Conservation (phyloP, 1,140 invertebrate genomes). For the Saccostrea echinata region DNA sequence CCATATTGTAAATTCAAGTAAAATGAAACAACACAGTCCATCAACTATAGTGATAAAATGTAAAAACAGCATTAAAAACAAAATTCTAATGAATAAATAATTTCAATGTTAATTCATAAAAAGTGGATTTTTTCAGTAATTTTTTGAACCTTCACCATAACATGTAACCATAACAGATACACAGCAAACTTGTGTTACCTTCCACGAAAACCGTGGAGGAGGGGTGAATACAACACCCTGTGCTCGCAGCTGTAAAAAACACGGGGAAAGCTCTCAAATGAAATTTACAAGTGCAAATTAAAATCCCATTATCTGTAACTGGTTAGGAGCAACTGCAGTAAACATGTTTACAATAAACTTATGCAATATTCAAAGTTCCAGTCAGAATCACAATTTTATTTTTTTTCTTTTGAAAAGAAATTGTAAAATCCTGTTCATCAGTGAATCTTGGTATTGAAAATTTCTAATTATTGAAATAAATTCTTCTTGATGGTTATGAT, state of each 20-base stretch:
- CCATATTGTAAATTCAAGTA: no score
- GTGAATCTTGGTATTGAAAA: no score
- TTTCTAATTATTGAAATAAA: no score
- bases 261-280: neutral
- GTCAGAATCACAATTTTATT: no score
- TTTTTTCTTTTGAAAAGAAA: no score
- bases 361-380: no score
- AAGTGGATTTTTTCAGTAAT: no score
- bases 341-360: no score
- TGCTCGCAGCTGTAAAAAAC: slow-evolving; percentile 38
- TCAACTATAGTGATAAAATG: neutral
- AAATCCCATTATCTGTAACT: neutral
- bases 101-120: no score
- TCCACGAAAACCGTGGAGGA: slow-evolving; percentile 44
- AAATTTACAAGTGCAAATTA: slow-evolving; percentile 10
- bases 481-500: no score
- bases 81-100: neutral
- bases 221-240: slow-evolving; percentile 36
- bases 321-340: no score
- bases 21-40: neutral
- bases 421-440: no score
- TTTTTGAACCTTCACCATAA: slow-evolving; percentile 7
- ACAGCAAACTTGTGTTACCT: slow-evolving; percentile 39
- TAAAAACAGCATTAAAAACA: neutral
- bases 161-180: neutral